Evolutionary conservation across 2,888 invertebrate species (phyloP).

Genomic region (Dryobota labecula): DNA sequence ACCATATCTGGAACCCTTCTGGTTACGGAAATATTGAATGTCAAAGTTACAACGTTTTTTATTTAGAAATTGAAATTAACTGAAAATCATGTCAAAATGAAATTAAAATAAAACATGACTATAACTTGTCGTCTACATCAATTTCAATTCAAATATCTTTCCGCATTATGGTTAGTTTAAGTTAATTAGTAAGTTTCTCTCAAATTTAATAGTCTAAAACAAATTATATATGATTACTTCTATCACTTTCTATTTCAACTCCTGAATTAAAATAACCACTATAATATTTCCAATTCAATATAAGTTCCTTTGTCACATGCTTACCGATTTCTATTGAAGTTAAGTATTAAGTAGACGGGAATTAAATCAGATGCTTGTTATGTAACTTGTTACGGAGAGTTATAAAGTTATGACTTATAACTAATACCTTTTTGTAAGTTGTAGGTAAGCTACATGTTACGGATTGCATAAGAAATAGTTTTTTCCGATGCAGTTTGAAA

Average conservation of each 20-base stretch:
- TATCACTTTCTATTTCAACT: not conserved
- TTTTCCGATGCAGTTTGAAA: slow-evolving; percentile 40
- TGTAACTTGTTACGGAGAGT: slow-evolving; percentile 49
- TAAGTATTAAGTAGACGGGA: slow-evolving; percentile 41
- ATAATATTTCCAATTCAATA: not conserved
- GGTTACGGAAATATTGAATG: no score
- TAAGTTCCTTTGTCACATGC: slow-evolving; percentile 26
- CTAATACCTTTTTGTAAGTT: slow-evolving; percentile 45
- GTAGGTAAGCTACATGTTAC: slow-evolving; percentile 34
- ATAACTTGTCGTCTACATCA: no score
- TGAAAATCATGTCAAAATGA: no score
- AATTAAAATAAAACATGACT: no score
- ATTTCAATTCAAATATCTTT: no score
- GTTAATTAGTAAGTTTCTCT: no score
- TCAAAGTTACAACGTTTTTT: no score
- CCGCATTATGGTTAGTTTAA: no score
- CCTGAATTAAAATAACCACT: not conserved
- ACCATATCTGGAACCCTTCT: no score
- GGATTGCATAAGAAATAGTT: slow-evolving; percentile 7
- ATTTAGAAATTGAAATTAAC: no score
- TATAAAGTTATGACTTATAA: slow-evolving; percentile 53
- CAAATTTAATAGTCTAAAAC: not conserved
- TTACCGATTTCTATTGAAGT: slow-evolving; percentile 29
- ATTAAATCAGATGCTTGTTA: slow-evolving; percentile 53
- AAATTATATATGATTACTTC: not conserved